Conservation (phyloP, 2,888 invertebrate genomes). For the Eledona agricola region DNA sequence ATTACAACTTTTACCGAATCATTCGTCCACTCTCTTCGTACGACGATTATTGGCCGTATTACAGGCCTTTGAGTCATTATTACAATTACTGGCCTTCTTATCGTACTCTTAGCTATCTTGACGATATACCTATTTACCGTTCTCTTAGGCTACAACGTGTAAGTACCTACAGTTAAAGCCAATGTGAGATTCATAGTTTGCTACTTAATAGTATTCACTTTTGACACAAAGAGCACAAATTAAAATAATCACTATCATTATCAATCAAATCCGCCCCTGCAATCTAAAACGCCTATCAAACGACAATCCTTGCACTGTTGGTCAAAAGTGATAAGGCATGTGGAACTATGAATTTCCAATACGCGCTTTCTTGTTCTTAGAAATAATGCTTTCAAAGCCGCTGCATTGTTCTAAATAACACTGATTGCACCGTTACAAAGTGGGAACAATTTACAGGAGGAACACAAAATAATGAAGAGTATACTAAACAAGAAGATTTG, state of each 20-base stretch:
- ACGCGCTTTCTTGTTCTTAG: not conserved
- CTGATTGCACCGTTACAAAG: no score
- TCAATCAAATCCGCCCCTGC: no score
- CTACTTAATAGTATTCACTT: no score
- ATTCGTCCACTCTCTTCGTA: conserved; percentile 20
- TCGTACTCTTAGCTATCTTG: conserved; percentile 44
- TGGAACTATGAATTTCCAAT: no score
- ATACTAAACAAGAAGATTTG: conserved; percentile 17
- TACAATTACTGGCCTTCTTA: conserved; percentile 42
- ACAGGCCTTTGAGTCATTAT: conserved; percentile 35
- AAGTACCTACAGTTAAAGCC: conserved; percentile 40
- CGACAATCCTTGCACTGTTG: no score
- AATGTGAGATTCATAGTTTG: no score
- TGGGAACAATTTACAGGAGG: conserved; percentile 30
- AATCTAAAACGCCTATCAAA: no score
- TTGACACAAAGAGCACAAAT: no score
- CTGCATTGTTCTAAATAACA: no score
- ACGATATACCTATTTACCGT: conserved; percentile 49
- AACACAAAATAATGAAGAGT: conserved; percentile 26
- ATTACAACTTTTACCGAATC: conserved; percentile 38
- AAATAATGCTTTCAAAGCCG: no score
- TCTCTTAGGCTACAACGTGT: conserved; percentile 52
- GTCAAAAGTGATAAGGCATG: no score
- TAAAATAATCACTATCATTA: no score
- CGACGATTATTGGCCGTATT: conserved; percentile 46